Conservation (phyloP, 2,113 vertebrate genomes). For the Oreocharis arfaki region DNA sequence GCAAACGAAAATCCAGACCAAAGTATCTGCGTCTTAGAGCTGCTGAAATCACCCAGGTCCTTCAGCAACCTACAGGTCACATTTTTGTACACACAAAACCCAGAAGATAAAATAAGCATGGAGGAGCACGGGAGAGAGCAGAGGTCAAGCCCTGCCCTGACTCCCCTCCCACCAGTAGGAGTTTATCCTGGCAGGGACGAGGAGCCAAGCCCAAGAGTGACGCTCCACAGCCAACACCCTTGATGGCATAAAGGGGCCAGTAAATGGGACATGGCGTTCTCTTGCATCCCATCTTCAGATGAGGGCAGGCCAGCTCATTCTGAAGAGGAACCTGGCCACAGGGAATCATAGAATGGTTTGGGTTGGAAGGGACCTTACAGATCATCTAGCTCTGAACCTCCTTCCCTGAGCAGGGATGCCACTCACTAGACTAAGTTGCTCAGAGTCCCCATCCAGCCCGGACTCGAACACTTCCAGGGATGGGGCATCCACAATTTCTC, state of each 20-base stretch:
- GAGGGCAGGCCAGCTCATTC: neutral
- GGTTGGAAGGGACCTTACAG: neutral
- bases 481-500: neutral
- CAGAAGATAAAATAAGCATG: neutral
- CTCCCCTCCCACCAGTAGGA: neutral
- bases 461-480: neutral
- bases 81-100: neutral
- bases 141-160: neutral
- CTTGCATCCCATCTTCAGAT: neutral
- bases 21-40: neutral
- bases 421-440: neutral
- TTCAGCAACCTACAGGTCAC: neutral
- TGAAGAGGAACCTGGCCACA: neutral
- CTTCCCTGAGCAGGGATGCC: neutral
- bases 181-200: neutral
- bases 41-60: neutral
- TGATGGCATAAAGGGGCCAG: neutral
- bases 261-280: neutral
- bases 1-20: neutral
- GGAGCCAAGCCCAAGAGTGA: neutral
- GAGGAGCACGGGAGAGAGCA: neutral
- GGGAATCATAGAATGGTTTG: neutral
- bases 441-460: neutral
- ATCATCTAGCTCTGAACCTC: neutral
- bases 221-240: neutral